Evolutionary conservation across 2,113 vertebrate species (phyloP).

Genomic region (Aptenodytes forsteri): DNA sequence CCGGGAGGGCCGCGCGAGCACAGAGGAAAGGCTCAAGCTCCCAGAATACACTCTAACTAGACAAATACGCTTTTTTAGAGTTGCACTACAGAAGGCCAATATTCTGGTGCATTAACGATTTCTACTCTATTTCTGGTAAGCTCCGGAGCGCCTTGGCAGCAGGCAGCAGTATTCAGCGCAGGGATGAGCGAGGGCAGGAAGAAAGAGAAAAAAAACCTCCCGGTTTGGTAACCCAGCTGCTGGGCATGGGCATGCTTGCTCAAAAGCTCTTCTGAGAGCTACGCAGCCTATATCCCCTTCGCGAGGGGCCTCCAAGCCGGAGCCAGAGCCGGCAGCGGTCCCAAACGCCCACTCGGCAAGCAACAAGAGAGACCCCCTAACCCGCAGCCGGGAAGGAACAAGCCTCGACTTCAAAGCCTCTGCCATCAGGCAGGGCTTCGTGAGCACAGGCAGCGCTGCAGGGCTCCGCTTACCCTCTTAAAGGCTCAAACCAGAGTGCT

Average conservation of each 20-base stretch:
- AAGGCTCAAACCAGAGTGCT: background rate
- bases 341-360: background rate
- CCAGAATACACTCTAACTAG: background rate
- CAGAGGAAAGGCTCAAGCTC: background rate
- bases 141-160: background rate
- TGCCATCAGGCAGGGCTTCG: background rate
- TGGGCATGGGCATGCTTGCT: background rate
- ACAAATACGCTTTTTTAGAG: background rate
- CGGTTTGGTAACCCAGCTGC: background rate
- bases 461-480: background rate
- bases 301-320: background rate
- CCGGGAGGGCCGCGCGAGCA: background rate
- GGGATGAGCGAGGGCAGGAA: background rate
- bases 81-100: background rate
- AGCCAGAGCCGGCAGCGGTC: background rate
- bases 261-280: background rate
- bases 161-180: background rate
- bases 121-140: constrained; percentile 8
- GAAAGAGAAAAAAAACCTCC: background rate
- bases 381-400: background rate
- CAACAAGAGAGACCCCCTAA: background rate
- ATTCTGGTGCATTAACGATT: background rate
- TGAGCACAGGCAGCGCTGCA: background rate
- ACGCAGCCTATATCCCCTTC: fast-evolving
- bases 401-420: background rate